A percentile compares a stretch with the other conserved stretches of the same genome.
phyloP scores from a whole-genome alignment of 2,888 invertebrate genomes.

The Furcula furcula region DNA sequence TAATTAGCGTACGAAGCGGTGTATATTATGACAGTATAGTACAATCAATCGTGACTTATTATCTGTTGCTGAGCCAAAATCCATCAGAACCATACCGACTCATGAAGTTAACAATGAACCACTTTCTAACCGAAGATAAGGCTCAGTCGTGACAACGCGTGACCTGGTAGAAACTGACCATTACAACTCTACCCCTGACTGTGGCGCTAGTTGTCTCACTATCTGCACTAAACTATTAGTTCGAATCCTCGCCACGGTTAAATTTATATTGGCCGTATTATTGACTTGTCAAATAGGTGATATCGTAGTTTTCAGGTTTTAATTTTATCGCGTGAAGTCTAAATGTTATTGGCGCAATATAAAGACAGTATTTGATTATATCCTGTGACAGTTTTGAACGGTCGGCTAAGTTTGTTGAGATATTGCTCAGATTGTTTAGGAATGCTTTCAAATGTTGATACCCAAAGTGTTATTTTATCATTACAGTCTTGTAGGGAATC shows the following conservation, averaged over 20 bases:
- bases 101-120: conserved; percentile 68
- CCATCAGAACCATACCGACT: conserved; percentile 55
- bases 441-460: conserved; percentile 1
- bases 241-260: conserved; percentile 13
- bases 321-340: conserved; percentile 16
- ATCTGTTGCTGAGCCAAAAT: conserved; percentile 52
- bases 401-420: conserved; percentile 1
- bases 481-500: background rate
- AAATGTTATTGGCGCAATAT: conserved; percentile 10
- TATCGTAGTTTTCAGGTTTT: conserved; percentile 15
- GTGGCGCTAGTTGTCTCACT: conserved; percentile 21
- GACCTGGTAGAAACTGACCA: conserved; percentile 42
- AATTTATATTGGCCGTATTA: conserved; percentile 7
- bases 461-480: background rate
- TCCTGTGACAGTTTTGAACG: conserved; percentile 13
- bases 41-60: conserved; percentile 73
- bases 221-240: conserved; percentile 16
- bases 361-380: conserved; percentile 12
- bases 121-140: conserved; percentile 62
- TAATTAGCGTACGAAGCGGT: conserved; percentile 26
- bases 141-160: conserved; percentile 54
- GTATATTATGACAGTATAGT: conserved; percentile 36
- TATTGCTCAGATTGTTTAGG: background rate
- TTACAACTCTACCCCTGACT: conserved; percentile 30
- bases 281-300: conserved; percentile 19